phyloP scores from a whole-genome alignment of 2,113 vertebrate species.

The Grus americana region DNA sequence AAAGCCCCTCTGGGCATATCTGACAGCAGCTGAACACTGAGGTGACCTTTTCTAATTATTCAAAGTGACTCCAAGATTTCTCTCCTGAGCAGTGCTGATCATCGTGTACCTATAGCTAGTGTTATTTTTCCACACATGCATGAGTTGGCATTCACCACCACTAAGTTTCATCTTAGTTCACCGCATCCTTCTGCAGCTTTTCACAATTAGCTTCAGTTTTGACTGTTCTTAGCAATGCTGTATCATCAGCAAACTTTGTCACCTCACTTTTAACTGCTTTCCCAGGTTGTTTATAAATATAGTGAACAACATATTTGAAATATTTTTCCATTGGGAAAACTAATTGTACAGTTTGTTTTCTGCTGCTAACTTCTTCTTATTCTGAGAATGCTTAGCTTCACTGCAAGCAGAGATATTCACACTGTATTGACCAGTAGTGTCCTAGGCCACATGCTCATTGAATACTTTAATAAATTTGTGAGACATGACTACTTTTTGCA shows the following conservation, averaged over 20 bases:
- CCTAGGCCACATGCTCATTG: background rate
- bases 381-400: background rate
- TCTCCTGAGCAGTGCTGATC: background rate
- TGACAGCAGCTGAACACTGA: background rate
- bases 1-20: conserved; percentile 22
- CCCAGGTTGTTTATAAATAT: background rate
- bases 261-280: background rate
- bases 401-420: background rate
- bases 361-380: background rate
- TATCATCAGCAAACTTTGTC: background rate
- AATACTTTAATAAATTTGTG: background rate
- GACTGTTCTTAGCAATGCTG: background rate
- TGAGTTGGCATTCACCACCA: background rate
- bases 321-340: background rate
- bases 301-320: background rate
- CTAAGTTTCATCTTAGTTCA: background rate
- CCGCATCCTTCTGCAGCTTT: background rate
- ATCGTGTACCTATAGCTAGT: background rate
- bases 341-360: background rate
- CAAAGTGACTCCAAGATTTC: conserved; percentile 17
- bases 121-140: background rate
- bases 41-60: conserved; percentile 25
- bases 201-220: background rate
- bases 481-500: background rate
- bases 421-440: background rate